phyloP scores from a whole-genome alignment of 2,113 vertebrate species.

The Cyphomyrus discorhynchus region DNA sequence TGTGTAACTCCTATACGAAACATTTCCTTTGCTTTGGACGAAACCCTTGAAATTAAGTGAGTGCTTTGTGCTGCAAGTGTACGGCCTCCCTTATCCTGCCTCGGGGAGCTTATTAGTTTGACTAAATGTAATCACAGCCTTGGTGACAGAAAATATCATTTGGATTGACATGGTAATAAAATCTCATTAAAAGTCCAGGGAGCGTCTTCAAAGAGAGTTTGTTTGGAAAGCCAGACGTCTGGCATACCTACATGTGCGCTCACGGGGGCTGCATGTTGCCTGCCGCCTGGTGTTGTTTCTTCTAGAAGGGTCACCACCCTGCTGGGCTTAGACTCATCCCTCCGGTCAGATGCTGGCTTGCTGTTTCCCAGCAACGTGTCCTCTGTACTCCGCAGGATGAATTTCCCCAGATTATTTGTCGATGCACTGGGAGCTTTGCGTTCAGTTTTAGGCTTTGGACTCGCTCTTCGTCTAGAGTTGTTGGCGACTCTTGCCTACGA shows the following conservation, averaged over 20 bases:
- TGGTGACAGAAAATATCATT: neutral
- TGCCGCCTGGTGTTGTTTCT: neutral
- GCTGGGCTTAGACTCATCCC: neutral
- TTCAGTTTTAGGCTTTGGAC: neutral
- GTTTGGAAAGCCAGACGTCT: neutral
- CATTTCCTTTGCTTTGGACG: neutral
- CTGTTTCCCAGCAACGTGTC: neutral
- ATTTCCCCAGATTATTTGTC: neutral
- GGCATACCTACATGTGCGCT: neutral
- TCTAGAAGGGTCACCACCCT: neutral
- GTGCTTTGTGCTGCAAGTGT: neutral
- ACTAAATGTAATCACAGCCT: neutral
- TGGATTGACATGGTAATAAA: neutral
- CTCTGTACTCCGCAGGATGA: neutral
- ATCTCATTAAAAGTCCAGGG: neutral
- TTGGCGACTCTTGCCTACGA: neutral
- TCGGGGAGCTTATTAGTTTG: neutral
- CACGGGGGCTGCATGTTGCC: neutral
- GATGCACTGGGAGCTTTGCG: neutral
- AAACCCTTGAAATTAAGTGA: neutral
- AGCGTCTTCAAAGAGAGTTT: neutral
- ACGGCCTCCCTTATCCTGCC: neutral
- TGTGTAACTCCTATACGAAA: neutral
- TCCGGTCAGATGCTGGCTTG: neutral
- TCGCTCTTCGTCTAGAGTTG: neutral